Conservation (phyloP, 2,888 invertebrate species). For the Cryptocephalus primarius region DNA sequence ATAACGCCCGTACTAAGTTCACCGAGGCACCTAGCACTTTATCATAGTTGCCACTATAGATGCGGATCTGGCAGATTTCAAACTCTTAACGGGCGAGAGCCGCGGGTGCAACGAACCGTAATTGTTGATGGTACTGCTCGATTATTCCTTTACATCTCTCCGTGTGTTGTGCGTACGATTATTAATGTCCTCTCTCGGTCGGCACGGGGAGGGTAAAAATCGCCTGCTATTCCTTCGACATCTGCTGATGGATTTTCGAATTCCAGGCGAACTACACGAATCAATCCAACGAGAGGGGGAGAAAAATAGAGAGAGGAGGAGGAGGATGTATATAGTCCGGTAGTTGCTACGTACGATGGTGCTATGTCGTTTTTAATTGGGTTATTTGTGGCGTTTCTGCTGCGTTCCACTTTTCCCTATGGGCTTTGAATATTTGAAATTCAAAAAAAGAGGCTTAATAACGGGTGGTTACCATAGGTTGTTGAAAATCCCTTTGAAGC, state of each 20-base stretch:
- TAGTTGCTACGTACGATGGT: neutral
- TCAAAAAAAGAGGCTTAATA: no score
- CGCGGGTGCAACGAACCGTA: slow-evolving; percentile 28
- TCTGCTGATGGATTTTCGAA: slow-evolving; percentile 24
- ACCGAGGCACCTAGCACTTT: slow-evolving; percentile 17
- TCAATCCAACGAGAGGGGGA: slow-evolving; percentile 9
- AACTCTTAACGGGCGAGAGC: slow-evolving; percentile 17
- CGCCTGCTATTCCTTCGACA: slow-evolving; percentile 19
- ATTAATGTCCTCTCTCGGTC: no score
- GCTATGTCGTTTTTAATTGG: no score
- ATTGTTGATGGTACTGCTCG: slow-evolving; percentile 29
- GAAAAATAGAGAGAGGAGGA: no score
- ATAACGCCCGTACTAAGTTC: no score
- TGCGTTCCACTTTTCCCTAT: no score
- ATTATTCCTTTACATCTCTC: slow-evolving; percentile 19
- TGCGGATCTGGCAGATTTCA: slow-evolving; percentile 29
- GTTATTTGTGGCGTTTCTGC: no score
- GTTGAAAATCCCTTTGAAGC: no score
- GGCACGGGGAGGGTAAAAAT: slow-evolving; percentile 13
- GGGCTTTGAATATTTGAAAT: no score
- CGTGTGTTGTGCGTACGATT: no score
- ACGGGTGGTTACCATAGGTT: no score
- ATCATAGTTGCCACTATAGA: slow-evolving; percentile 27
- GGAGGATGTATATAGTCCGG: neutral
- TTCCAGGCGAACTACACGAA: slow-evolving; percentile 19